Conservation (phyloP, 92 coral and sea anemone species). For the Muricea muricata region DNA sequence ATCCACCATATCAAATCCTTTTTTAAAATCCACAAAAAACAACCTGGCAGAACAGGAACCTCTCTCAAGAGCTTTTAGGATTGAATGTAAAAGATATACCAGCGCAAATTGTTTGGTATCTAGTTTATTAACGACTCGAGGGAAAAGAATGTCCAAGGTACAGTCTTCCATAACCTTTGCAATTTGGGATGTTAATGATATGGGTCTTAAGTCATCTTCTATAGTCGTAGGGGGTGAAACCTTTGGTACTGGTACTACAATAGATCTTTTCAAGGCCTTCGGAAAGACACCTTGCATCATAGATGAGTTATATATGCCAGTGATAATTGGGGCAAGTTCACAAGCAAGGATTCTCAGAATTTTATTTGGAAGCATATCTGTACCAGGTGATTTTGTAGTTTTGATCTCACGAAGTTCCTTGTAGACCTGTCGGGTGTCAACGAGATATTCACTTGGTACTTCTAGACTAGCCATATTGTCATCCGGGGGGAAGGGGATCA, state of each 20-base stretch:
- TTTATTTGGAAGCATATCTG: conserved; percentile 46
- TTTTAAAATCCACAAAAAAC: conserved; percentile 25
- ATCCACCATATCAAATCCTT: conserved; percentile 33
- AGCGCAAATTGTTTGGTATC: conserved; percentile 29
- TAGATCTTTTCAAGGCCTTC: conserved; percentile 47
- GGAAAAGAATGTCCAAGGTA: not conserved
- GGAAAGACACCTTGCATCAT: conserved; percentile 57
- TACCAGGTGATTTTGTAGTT: conserved; percentile 58
- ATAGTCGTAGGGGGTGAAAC: conserved; percentile 33
- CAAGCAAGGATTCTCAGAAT: conserved; percentile 36
- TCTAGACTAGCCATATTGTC: too few relatives aligned
- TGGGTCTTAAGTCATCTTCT: conserved; percentile 53
- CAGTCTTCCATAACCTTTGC: too few relatives aligned
- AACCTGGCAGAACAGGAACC: not conserved
- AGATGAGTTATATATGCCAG: conserved; percentile 65
- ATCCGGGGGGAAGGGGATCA: not conserved
- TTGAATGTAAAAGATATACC: conserved; percentile 17
- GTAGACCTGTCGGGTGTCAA: conserved; percentile 40
- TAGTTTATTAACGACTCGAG: conserved; percentile 21
- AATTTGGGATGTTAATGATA: conserved; percentile 46
- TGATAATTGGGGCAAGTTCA: conserved; percentile 44
- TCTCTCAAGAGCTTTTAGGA: conserved; percentile 33
- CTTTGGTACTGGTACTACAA: conserved; percentile 59
- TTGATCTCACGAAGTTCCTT: conserved; percentile 35
- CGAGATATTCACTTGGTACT: conserved; percentile 28